Conservation (phyloP, 2,888 invertebrate genomes). For the Drosophila borealis region DNA sequence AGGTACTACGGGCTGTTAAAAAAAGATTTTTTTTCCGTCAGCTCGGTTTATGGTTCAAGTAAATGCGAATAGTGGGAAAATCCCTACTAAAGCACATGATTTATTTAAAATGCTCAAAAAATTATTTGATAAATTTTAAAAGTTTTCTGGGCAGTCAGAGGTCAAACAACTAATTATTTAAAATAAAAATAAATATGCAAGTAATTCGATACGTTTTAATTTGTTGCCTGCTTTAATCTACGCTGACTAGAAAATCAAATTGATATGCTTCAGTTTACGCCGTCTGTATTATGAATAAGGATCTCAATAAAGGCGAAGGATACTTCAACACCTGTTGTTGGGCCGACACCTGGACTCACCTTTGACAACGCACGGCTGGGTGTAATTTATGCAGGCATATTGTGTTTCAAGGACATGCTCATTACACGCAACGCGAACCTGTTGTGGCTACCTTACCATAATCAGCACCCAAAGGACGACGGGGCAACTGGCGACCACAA, state of each 20-base stretch:
- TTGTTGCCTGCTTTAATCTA: constrained; percentile 9
- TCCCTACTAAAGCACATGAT: too few relatives aligned
- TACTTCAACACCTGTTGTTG: constrained; percentile 35
- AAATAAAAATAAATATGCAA: neutral
- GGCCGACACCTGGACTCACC: constrained; percentile 45
- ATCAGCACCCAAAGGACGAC: constrained; percentile 33
- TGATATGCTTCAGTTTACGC: constrained; percentile 31
- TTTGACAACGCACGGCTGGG: constrained; percentile 20
- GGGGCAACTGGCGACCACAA: constrained; percentile 17
- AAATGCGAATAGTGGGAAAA: too few relatives aligned
- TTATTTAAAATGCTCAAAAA: too few relatives aligned
- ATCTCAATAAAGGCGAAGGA: constrained; percentile 17
- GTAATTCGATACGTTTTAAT: constrained; percentile 7
- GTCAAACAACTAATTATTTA: too few relatives aligned
- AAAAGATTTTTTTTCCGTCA: too few relatives aligned
- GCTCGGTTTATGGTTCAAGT: too few relatives aligned
- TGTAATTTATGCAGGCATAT: constrained; percentile 77
- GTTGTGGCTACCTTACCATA: constrained; percentile 37
- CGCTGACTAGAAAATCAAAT: constrained; percentile 17
- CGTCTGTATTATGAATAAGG: constrained; percentile 6
- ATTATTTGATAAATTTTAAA: too few relatives aligned
- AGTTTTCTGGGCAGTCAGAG: too few relatives aligned
- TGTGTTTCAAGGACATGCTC: constrained; percentile 79
- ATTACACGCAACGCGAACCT: constrained; percentile 73
- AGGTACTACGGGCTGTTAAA: too few relatives aligned